Conservation (phyloP, 2,797 vertebrate genomes). For the Artibeus jamaicensis region DNA sequence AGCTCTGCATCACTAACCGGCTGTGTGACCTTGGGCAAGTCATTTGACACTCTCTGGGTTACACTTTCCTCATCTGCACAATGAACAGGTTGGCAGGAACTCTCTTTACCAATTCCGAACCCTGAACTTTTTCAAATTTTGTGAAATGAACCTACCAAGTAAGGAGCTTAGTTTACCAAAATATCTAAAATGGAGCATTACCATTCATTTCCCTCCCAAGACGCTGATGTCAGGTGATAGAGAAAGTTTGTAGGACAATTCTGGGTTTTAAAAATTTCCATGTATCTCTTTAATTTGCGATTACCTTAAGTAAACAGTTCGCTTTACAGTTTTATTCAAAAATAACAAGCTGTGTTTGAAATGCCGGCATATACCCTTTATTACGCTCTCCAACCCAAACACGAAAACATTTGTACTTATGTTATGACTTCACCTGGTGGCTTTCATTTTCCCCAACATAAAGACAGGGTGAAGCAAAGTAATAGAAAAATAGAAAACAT, state of each 20-base stretch:
- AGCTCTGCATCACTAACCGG: not conserved
- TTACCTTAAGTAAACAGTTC: slow-evolving; percentile 79
- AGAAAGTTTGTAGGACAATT: slow-evolving; percentile 76
- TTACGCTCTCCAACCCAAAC: slow-evolving; percentile 83
- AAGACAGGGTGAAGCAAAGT: slow-evolving; percentile 86
- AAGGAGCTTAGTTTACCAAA: slow-evolving; percentile 20
- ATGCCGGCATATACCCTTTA: slow-evolving; percentile 79
- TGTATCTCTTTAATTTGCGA: slow-evolving; percentile 70
- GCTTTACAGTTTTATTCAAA: slow-evolving; percentile 76
- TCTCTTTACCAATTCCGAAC: not conserved
- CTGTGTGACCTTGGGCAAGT: not conserved
- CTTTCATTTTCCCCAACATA: slow-evolving; percentile 85
- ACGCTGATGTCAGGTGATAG: slow-evolving; percentile 72
- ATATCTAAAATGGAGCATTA: slow-evolving; percentile 62
- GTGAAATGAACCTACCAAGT: not conserved
- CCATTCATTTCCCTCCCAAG: slow-evolving; percentile 46
- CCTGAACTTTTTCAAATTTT: not conserved
- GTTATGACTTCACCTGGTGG: slow-evolving; percentile 85
- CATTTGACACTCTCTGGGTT: not conserved
- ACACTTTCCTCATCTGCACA: not conserved
- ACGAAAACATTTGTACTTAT: slow-evolving; percentile 84
- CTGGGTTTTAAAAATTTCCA: slow-evolving; percentile 75
- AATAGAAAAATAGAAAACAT: slow-evolving; percentile 89
- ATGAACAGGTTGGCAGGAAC: not conserved
- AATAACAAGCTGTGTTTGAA: slow-evolving; percentile 80